phyloP scores from a whole-genome alignment of 2,113 vertebrate species.

The Bos javanicus region DNA sequence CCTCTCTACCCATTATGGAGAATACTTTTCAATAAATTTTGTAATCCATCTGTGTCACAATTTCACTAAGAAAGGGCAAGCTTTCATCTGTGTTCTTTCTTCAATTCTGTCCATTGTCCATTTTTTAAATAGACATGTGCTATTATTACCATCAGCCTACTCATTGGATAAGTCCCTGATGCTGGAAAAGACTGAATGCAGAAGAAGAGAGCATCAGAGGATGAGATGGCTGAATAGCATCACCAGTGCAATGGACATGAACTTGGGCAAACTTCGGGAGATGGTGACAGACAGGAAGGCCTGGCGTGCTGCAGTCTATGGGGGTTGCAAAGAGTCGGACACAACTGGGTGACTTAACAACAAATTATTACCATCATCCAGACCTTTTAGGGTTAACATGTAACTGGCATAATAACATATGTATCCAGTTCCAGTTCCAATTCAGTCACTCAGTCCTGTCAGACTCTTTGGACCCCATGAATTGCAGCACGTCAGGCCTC shows the following conservation, averaged over 20 bases:
- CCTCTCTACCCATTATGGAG: not conserved
- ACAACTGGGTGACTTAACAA: not conserved
- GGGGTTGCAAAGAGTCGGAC: fast-evolving
- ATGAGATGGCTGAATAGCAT: not conserved
- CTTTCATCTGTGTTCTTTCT: not conserved
- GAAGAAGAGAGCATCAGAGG: not conserved
- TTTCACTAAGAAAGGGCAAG: not conserved
- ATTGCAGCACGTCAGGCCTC: not conserved
- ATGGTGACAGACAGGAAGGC: not conserved
- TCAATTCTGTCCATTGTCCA: not conserved
- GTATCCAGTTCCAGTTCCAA: not conserved
- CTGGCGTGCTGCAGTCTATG: not conserved
- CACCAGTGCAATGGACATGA: not conserved
- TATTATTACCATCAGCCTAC: not conserved
- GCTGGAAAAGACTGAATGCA: not conserved
- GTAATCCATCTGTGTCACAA: not conserved
- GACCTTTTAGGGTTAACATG: not conserved
- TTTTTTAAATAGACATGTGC: not conserved
- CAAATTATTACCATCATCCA: not conserved
- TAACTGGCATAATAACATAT: not conserved
- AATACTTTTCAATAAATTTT: not conserved
- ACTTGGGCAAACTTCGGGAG: not conserved
- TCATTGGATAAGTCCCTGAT: not conserved
- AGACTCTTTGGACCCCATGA: not conserved
- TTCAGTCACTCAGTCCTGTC: not conserved